Base-by-base conservation (phyloP, 2,888 invertebrate species). In the Apamea epomidion region DNA sequence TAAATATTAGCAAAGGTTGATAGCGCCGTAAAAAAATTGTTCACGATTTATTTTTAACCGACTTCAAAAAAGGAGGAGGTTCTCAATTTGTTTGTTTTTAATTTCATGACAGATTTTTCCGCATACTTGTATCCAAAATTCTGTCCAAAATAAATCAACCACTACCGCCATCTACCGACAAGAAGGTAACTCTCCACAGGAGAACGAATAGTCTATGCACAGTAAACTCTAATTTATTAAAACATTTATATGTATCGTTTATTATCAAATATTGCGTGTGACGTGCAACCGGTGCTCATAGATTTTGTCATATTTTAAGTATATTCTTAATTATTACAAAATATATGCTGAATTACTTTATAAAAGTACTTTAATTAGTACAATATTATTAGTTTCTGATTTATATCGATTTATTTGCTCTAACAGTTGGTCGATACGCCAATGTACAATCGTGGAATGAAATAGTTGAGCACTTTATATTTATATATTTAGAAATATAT, bases 261-360 rank as follows among this genome's bases (percentile, higher is more conserved):
- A 87, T 78, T 84, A 90, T 83, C 75, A 90, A 87, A 90, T 85
- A 89, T 89, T 87, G 89, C 81, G 68, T 60, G 76, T 48, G 77
- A 80, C 60, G 71, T 32, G 42, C 48, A 45, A 62, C n/a, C 18
- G 37, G 1, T 81, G 79, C 73, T 80, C 74, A 87, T 80, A 83
- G 77, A 74, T 65, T 65, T 54, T 21, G n/a, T 72, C 70, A 6
- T 54, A 64, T 45, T 25, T 51, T 42, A 18, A 32, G 12, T 18
- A n/a, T 45, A 25, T 48, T 18, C 5, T 37, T 37, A 37, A 16
- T 21, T 60, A 48, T 60, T 29, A 68, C 45, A 68, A 29, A 51
- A 42, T 12, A 48, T 64, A n/a, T 42, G 48, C 0, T 37, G 48
- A n/a, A 12, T 60, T 68, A 10, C 3, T n/a, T 76, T 42, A 29